phyloP scores from a whole-genome alignment of 2,113 vertebrate genomes.

The Heloderma charlesbogerti region DNA sequence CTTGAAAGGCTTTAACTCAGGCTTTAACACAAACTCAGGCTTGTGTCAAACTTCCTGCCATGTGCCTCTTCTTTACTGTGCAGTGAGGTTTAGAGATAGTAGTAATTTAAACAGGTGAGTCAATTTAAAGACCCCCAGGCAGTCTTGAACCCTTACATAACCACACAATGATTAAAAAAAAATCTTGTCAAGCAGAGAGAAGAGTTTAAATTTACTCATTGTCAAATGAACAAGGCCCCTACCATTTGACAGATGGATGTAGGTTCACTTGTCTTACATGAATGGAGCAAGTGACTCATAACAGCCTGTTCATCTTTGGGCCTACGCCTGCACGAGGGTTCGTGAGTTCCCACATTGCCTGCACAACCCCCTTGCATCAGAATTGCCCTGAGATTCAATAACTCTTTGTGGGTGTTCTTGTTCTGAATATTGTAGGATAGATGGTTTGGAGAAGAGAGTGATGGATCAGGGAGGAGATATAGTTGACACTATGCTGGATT shows the following conservation, averaged over 20 bases:
- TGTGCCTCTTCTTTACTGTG: not conserved
- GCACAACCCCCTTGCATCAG: not conserved
- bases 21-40: not conserved
- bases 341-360: not conserved
- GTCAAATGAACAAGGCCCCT: slow-evolving; percentile 17
- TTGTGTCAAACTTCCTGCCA: not conserved
- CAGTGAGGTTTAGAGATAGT: not conserved
- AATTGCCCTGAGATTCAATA: not conserved
- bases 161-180: not conserved
- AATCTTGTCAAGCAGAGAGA: slow-evolving; percentile 18
- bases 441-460: not conserved
- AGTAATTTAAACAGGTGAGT: slow-evolving; percentile 18
- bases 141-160: slow-evolving; percentile 3
- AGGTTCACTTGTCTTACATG: slow-evolving; percentile 27
- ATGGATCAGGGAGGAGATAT: not conserved
- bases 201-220: slow-evolving; percentile 1
- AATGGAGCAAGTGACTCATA: slow-evolving; percentile 24
- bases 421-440: not conserved
- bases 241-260: slow-evolving; percentile 37
- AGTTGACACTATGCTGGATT: not conserved
- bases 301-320: slow-evolving; percentile 13
- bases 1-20: not conserved
- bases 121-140: slow-evolving; percentile 11
- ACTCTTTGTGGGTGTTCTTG: not conserved
- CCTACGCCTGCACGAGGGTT: slow-evolving; percentile 18